Conservation (phyloP, 2,113 vertebrate species). For the Sylvia atricapilla region DNA sequence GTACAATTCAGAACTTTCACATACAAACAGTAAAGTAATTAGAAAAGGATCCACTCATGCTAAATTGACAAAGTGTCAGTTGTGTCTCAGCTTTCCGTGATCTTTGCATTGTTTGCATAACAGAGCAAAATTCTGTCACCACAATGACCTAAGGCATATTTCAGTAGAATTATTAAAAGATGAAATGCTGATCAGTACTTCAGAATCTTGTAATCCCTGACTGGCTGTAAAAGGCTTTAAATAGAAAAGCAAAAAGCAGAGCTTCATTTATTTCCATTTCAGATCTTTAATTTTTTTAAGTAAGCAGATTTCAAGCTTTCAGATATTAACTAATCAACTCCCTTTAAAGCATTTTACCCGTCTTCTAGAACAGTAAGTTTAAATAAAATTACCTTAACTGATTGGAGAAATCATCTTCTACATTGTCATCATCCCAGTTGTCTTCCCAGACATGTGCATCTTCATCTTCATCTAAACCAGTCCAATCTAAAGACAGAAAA, state of each 20-base stretch:
- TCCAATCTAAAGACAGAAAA: slow-evolving; percentile 85
- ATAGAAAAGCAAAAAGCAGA: neutral
- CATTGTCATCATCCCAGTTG: slow-evolving; percentile 99
- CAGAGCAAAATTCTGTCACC: neutral
- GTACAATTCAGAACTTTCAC: neutral
- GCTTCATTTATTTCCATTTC: neutral
- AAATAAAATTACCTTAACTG: slow-evolving; percentile 84
- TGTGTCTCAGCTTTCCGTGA: neutral
- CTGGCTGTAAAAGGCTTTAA: neutral
- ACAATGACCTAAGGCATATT: neutral
- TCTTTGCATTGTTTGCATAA: neutral
- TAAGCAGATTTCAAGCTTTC: neutral
- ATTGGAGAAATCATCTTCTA: slow-evolving; percentile 98
- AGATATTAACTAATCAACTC: neutral
- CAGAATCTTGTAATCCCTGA: neutral
- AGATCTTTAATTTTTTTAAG: neutral
- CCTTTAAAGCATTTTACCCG: neutral
- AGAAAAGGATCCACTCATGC: neutral
- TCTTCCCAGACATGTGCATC: slow-evolving; percentile 99
- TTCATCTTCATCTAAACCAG: slow-evolving; percentile 96
- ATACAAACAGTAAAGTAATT: neutral
- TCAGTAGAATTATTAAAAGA: neutral
- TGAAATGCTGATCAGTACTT: neutral
- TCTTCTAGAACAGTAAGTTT: neutral
- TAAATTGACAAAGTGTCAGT: neutral